Base-by-base conservation (phyloP, 2,797 vertebrate genomes). In the Acomys russatus region DNA sequence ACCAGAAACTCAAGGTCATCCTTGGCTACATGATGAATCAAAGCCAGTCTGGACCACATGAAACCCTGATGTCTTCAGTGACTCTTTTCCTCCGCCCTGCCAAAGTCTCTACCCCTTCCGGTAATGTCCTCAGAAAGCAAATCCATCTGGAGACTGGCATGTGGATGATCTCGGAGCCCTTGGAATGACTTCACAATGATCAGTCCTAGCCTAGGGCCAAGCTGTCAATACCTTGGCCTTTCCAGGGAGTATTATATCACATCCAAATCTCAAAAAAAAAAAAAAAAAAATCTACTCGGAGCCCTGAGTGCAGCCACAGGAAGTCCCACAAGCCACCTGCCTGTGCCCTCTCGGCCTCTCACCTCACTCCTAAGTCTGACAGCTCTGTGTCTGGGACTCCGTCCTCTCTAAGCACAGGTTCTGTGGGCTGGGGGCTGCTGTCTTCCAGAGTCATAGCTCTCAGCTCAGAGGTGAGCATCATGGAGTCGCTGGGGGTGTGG, bases 311-410 rank as follows among this genome's bases (percentile, higher is more conserved):
- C 56, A 10, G n/a, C 22, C 49, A 35, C 33, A 54, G 5, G 33
- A 64, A 64, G 38, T 4, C 18, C 54, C 59, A 28, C 10, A 25
- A 33, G 76, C 8, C 11, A 4, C 73, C 33, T n/a, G 4, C 59
- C 30, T 2, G 6, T n/a, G 51, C 17, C 35, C 17, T 54, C 9
- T 22, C 35, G 17, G 30, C 3, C 38, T 54, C 44, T 51, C 18
- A 7, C 3, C 54, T 54, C 64, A 18, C 2, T 49, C 74, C 59
- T 4, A 7, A 0, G 44, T n/a, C 51, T 2, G 35, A 8, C 7
- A 0, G 20, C 0, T 0, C 0, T 0, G 0, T 1, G 1, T 11
- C 6, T 0, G 11, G 12, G 5, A 35, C 10, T 23, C 51, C 1
- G 0, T 18, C 66, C 44, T 0, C 49, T 20, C 0, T 4, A 44